Evolutionary conservation across 2,888 invertebrate species (phyloP), one percentile per base, ranked within the genome.

Genomic region (Nomada flava): DNA sequence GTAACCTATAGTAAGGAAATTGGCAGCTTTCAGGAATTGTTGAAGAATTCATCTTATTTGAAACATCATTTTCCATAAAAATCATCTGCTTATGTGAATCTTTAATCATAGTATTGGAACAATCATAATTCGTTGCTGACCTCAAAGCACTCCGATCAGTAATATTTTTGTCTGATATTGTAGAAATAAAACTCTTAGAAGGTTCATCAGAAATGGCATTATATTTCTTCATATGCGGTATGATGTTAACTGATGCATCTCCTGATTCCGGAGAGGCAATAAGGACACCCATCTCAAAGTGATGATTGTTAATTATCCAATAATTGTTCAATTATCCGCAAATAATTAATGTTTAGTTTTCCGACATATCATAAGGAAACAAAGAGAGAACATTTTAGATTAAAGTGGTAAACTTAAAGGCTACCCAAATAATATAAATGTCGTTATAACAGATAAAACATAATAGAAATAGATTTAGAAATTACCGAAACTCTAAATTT

Each of bases 1-100:
- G 10, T 59, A 23, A 91, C 90, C 90, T 91, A 82, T 91, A 90
- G 53, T 89, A 90, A 15, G 90, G 88, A 69, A 90, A 89, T 57
- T 77, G 78, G 53, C 74, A 89, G 69, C 55, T 77, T 47, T 87
- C 86, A 26, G 77, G 73, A 60, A 79, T 50, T 29, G 65, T 59
- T 23, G 74, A 50, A 57, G 11, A 63, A 50, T 59, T 76, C 42
- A 67, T 80, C 2, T 53, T 63, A 64, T 70, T 50, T 50, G 52
- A 74, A 18, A 42, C 11, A 15, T 20, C 36, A 42, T 76, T 55
- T n/a, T 81, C 70, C 29, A 77, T 65, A 26, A 64, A 15, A 47
- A 78, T 13, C 53, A 60, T 50, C 4, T 42, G 62, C 23, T 70
- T n/a, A 13, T 36, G 57, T 29, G 50, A n/a, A 65, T n/a, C 60